phyloP scores from a whole-genome alignment of 2,113 vertebrate genomes.

The Ammodytes marinus region DNA sequence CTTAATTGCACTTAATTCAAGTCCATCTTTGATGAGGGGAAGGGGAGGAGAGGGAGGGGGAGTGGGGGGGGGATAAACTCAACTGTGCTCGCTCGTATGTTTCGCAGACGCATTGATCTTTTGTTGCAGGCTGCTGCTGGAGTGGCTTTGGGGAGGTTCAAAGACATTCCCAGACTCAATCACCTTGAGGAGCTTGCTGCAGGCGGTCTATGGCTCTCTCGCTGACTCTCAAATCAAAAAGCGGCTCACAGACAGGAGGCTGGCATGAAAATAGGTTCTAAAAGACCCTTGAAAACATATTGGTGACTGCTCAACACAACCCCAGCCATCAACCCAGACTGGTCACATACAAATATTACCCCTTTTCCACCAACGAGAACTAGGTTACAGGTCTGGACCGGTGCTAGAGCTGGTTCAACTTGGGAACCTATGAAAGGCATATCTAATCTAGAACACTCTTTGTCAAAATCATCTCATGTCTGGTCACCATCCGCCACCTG shows the following conservation, averaged over 20 bases:
- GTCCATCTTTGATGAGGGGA: slow-evolving; percentile 64
- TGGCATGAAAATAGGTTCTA: slow-evolving; percentile 58
- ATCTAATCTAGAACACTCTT: no score
- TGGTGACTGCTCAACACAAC: slow-evolving; percentile 32
- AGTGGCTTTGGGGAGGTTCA: slow-evolving; percentile 63
- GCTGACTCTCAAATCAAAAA: slow-evolving; percentile 58
- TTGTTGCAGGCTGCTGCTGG: slow-evolving; percentile 41
- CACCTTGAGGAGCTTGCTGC: slow-evolving; percentile 78
- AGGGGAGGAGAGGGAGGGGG: not conserved
- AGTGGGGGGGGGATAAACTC: slow-evolving; percentile 16
- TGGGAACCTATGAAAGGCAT: no score
- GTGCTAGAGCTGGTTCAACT: no score
- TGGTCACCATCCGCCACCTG: no score
- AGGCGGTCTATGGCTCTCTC: slow-evolving; percentile 56
- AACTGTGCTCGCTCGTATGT: slow-evolving; percentile 33
- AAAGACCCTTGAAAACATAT: slow-evolving; percentile 40
- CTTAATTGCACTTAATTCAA: slow-evolving; percentile 73
- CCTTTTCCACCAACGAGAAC: no score
- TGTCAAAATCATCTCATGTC: no score
- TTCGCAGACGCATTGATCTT: slow-evolving; percentile 61
- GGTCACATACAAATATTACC: slow-evolving; percentile 1
- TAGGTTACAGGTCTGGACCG: no score
- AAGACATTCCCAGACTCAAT: slow-evolving; percentile 66
- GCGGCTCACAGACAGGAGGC: slow-evolving; percentile 19
- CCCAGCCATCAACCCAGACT: not conserved